Evolutionary conservation across 2,113 vertebrate species (phyloP).

Genomic region (Mesembrinibis cayennensis): DNA sequence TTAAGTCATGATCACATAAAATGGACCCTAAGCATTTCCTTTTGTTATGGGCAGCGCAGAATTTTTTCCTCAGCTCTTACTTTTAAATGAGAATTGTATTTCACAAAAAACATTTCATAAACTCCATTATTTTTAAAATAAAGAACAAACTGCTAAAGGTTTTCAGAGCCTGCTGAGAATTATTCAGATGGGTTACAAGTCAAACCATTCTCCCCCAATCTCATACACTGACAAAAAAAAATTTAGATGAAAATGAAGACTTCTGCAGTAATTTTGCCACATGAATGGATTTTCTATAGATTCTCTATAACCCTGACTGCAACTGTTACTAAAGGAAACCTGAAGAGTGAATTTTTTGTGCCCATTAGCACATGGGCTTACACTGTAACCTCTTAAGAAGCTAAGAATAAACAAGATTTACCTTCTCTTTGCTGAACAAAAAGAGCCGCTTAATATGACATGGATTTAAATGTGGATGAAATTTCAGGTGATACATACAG

Average conservation of each 20-base stretch:
- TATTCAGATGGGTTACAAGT: neutral
- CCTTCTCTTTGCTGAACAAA: neutral
- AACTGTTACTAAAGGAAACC: neutral
- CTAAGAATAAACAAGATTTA: neutral
- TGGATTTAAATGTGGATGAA: neutral
- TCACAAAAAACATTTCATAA: neutral
- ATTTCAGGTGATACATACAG: neutral
- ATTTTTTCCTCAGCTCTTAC: neutral
- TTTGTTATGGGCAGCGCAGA: neutral
- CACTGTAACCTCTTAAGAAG: neutral
- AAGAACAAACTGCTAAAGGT: neutral
- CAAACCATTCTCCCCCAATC: neutral
- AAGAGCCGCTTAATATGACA: no score
- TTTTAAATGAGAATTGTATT: neutral
- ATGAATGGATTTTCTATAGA: neutral
- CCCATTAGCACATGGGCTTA: neutral
- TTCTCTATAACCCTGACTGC: neutral
- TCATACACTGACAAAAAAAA: neutral
- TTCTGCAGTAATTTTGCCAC: neutral
- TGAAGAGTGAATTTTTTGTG: neutral
- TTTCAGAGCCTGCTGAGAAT: neutral
- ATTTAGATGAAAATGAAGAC: neutral
- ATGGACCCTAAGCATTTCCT: neutral
- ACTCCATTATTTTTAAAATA: neutral
- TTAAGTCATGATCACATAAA: neutral